Conservation (phyloP, 2,888 invertebrate species). For the Noctua janthina region DNA sequence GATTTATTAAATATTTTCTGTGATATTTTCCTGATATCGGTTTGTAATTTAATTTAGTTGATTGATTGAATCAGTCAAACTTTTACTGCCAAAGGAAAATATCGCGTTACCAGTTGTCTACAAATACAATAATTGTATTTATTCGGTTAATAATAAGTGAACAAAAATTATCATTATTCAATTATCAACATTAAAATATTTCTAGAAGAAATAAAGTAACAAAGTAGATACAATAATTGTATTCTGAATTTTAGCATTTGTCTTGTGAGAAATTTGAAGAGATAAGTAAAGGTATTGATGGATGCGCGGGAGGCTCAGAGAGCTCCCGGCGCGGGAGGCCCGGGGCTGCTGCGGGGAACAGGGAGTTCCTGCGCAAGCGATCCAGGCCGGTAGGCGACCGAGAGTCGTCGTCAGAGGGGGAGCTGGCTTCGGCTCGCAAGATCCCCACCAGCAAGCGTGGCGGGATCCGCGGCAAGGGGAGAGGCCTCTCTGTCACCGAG, state of each 20-base stretch:
- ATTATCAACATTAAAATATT: background rate
- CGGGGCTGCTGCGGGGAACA: no score
- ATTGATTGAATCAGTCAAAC: constrained; percentile 2
- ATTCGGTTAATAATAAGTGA: background rate
- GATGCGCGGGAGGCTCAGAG: no score
- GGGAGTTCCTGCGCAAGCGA: no score
- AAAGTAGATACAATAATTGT: background rate
- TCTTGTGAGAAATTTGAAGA: background rate
- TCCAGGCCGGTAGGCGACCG: no score
- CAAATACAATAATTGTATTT: background rate
- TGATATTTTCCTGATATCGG: background rate
- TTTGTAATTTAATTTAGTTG: background rate
- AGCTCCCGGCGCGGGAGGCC: no score
- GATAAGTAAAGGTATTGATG: background rate
- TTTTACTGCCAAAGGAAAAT: background rate
- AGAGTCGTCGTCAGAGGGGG: no score
- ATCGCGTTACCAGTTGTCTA: background rate
- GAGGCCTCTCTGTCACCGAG: no score
- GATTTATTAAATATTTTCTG: background rate
- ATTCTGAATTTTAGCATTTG: background rate
- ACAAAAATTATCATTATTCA: background rate
- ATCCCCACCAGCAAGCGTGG: no score
- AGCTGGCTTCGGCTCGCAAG: no score
- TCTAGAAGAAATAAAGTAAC: background rate
- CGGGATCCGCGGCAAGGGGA: no score